Percentiles rank a stretch among this genome's conserved stretches.
These are phyloP conservation scores for Aegotheles bennettii DNA, from an alignment of 2,113 vertebrate genomes.

Conservation along the genomic window DNA sequence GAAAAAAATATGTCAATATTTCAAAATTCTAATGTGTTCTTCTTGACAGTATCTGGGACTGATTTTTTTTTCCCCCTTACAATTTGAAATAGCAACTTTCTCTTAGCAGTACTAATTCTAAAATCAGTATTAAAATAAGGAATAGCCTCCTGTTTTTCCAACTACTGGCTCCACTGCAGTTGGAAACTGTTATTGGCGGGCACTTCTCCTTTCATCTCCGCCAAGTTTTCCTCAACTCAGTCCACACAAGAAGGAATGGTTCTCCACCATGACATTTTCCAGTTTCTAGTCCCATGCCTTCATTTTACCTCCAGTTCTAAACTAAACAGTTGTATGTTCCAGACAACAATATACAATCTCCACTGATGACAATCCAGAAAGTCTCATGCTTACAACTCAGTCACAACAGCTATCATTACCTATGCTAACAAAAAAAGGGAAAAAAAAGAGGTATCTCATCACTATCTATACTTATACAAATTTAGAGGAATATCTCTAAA, in stretches of 20 bases:
- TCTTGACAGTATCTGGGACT: not conserved
- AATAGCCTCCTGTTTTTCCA: not conserved
- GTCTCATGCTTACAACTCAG: not conserved
- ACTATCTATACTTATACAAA: not conserved
- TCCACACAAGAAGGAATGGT: not conserved
- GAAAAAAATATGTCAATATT: accelerated
- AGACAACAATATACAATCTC: not conserved
- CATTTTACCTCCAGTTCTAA: not conserved
- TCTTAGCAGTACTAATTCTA: not conserved
- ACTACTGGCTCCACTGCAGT: not conserved
- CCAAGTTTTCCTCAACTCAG: not conserved
- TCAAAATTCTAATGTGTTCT: not conserved
- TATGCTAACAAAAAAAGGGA: not conserved
- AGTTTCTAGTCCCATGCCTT: not conserved
- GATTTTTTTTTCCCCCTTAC: not conserved
- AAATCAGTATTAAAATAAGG: not conserved
- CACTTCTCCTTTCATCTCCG: not conserved
- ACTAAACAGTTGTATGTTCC: not conserved
- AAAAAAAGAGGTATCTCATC: too few relatives aligned
- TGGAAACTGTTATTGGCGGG: not conserved
- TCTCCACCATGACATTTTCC: not conserved
- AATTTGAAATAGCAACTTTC: not conserved
- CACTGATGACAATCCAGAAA: not conserved
- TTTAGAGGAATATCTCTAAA: not conserved
- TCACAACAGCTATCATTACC: not conserved